Evolutionary conservation across 2,888 invertebrate species (phyloP).

Genomic region (Luperina testacea): DNA sequence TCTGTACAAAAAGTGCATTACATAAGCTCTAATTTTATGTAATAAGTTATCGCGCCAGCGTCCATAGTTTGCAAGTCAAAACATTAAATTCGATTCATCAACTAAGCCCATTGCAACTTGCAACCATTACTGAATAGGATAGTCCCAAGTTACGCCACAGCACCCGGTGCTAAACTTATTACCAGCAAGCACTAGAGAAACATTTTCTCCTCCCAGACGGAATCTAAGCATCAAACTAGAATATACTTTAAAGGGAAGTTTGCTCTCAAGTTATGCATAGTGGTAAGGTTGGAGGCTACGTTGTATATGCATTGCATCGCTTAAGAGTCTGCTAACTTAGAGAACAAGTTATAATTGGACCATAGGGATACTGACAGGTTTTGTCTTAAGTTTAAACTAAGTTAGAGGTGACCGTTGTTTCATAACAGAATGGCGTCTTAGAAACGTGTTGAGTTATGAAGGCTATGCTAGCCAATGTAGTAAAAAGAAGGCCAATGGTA

Average conservation of each 20-base stretch:
- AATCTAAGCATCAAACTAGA: slow-evolving; percentile 32
- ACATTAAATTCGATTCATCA: neutral
- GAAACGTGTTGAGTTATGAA: neutral
- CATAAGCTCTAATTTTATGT: neutral
- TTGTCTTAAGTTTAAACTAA: slow-evolving; percentile 62
- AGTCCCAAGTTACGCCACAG: neutral
- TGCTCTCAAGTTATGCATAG: slow-evolving; percentile 58
- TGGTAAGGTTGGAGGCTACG: slow-evolving; percentile 46
- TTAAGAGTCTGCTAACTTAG: slow-evolving; percentile 57
- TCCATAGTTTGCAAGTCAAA: neutral
- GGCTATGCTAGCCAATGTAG: neutral
- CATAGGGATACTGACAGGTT: slow-evolving; percentile 57
- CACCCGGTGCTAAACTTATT: slow-evolving; percentile 25
- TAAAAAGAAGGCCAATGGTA: neutral
- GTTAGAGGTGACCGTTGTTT: slow-evolving; percentile 45
- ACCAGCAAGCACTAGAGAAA: slow-evolving; percentile 8
- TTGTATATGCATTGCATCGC: slow-evolving; percentile 67
- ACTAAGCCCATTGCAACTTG: neutral
- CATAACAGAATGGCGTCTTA: slow-evolving; percentile 19
- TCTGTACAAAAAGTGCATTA: too few species aligned
- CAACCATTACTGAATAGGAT: neutral
- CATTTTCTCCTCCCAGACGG: slow-evolving; percentile 21
- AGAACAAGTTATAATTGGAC: slow-evolving; percentile 67
- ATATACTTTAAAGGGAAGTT: slow-evolving; percentile 47
- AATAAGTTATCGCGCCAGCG: neutral